These are phyloP conservation scores for Dendrolimus pini DNA, from an alignment of 2,888 invertebrate species.

Conservation along the genomic window DNA sequence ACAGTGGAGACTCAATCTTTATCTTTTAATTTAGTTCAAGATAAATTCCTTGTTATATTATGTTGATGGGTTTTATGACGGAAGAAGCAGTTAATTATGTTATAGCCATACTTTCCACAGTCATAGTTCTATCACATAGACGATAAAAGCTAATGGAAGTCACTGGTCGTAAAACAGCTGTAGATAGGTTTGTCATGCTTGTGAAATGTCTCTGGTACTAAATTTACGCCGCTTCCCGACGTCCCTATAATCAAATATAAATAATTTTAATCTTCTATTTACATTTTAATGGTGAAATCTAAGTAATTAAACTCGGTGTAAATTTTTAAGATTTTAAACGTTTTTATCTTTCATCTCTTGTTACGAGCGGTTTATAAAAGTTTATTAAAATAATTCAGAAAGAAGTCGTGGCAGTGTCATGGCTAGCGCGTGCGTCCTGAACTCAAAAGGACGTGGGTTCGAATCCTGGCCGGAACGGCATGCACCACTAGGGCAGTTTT, in stretches of 20 bases:
- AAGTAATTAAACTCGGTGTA: conserved; percentile 22
- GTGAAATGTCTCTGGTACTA: conserved; percentile 30
- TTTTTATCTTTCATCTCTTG: conserved; percentile 17
- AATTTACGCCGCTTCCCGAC: conserved; percentile 32
- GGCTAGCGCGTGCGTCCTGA: too few species aligned
- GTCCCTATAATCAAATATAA: conserved; percentile 23
- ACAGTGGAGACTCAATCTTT: too few species aligned
- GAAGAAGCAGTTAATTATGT: conserved; percentile 6
- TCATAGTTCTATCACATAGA: conserved; percentile 13
- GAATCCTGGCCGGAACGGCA: too few species aligned
- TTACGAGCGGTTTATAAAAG: conserved; percentile 10
- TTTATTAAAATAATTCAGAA: background rate
- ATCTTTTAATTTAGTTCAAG: background rate
- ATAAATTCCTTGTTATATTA: background rate
- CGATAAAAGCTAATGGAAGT: conserved; percentile 25
- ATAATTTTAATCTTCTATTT: conserved; percentile 36
- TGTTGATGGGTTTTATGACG: conserved; percentile 4
- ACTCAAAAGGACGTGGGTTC: too few species aligned
- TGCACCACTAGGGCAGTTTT: too few species aligned
- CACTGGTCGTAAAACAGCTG: conserved; percentile 19
- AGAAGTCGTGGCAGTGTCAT: too few species aligned
- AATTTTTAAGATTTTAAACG: conserved; percentile 17
- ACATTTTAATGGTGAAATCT: conserved; percentile 21
- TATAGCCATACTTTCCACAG: conserved; percentile 13
- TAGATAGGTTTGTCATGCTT: conserved; percentile 21